phyloP scores from a whole-genome alignment of 2,888 invertebrate genomes.

The Chrysopilus asiliformis region DNA sequence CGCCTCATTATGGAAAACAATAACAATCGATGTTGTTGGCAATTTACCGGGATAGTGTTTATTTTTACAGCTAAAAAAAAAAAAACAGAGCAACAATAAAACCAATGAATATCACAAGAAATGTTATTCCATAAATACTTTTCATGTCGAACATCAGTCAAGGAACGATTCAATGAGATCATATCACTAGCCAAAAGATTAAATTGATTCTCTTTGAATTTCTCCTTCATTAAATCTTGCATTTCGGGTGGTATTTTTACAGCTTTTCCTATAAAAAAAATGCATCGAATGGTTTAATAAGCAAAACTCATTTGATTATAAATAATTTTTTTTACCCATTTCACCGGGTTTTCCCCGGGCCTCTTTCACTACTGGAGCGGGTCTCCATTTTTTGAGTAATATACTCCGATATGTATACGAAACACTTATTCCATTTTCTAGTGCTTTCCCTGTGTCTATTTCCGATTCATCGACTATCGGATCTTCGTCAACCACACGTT shows the following conservation, averaged over 20 bases:
- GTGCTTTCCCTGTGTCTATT: constrained; percentile 35
- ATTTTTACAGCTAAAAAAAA: constrained; percentile 53
- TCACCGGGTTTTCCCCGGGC: constrained; percentile 70
- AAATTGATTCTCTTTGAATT: constrained; percentile 97
- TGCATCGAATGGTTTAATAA: too few relatives aligned
- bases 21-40: constrained; percentile 91
- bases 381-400: constrained; percentile 55
- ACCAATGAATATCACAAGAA: not conserved
- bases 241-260: constrained; percentile 79
- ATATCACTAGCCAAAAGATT: constrained; percentile 95
- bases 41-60: constrained; percentile 65
- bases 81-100: constrained; percentile 9
- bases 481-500: constrained; percentile 31
- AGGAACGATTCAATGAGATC: constrained; percentile 89
- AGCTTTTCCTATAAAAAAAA: constrained; percentile 46
- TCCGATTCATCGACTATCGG: constrained; percentile 35
- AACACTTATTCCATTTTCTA: constrained; percentile 29
- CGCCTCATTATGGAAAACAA: constrained; percentile 99
- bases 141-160: constrained; percentile 85
- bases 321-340: constrained; percentile 55
- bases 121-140: constrained; percentile 59
- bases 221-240: constrained; percentile 80
- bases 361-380: constrained; percentile 55
- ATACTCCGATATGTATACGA: constrained; percentile 32
- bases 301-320: too few relatives aligned